These are phyloP conservation scores for Semotilus atromaculatus DNA, from an alignment of 2,797 vertebrate genomes.

Conservation along the genomic window DNA sequence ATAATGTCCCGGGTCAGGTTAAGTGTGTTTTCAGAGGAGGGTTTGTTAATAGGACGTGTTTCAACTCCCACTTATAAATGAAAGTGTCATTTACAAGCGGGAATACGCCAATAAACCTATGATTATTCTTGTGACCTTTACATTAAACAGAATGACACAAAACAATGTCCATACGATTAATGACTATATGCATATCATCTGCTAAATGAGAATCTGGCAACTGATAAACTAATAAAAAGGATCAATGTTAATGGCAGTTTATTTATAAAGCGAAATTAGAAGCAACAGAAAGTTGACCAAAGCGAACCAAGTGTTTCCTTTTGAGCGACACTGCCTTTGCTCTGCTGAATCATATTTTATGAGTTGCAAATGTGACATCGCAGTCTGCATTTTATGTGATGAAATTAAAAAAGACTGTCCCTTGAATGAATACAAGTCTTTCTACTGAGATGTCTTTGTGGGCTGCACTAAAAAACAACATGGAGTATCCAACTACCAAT, in stretches of 20 bases:
- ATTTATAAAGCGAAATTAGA: background rate
- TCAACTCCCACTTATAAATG: conserved; percentile 11
- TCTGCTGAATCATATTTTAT: background rate
- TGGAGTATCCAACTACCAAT: background rate
- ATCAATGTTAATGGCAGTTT: background rate
- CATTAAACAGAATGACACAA: conserved; percentile 16
- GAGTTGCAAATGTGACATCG: background rate
- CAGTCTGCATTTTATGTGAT: background rate
- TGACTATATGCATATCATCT: background rate
- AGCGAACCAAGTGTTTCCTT: background rate
- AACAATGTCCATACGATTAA: background rate
- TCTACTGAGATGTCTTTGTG: background rate
- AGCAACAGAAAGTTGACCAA: background rate
- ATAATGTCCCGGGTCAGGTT: conserved; percentile 13
- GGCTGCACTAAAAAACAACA: no score
- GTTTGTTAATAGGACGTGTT: conserved; percentile 27
- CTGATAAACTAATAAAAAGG: background rate
- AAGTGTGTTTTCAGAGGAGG: conserved; percentile 13
- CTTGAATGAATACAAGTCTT: background rate
- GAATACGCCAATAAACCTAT: background rate
- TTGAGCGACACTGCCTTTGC: background rate
- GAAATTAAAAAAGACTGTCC: background rate
- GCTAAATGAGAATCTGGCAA: background rate
- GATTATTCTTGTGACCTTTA: background rate
- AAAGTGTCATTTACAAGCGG: conserved; percentile 20